These are phyloP conservation scores for Lepeophtheirus nordmannii DNA, from an alignment of 2,888 invertebrate genomes.

Conservation along the genomic window DNA sequence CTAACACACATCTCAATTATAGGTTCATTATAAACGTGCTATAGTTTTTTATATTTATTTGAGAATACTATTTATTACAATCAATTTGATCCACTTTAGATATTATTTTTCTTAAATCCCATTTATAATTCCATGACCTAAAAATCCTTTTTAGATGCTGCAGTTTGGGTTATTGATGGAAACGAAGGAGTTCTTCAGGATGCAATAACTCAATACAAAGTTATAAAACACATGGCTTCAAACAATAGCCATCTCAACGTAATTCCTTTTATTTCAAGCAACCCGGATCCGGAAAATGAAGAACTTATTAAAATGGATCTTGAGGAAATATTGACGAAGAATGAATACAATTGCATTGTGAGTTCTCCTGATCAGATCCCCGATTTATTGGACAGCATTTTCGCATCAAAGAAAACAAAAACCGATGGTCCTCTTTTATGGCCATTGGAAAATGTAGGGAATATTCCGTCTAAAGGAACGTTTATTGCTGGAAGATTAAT, in stretches of 20 bases:
- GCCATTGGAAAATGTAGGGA: background rate
- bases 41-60: no score
- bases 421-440: background rate
- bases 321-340: background rate
- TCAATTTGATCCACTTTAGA: no score
- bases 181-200: slow-evolving; percentile 1
- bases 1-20: background rate
- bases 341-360: background rate
- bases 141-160: background rate
- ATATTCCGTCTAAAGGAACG: background rate
- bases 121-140: no score
- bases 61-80: no score
- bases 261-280: background rate
- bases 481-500: slow-evolving; percentile 2
- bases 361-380: background rate
- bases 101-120: no score
- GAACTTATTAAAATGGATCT: background rate
- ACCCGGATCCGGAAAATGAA: background rate
- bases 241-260: background rate
- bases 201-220: background rate
- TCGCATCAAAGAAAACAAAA: background rate
- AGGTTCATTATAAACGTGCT: no score
- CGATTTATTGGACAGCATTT: background rate
- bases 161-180: background rate
- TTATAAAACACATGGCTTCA: background rate